These are phyloP conservation scores for Melanostoma mellinum DNA, from an alignment of 2,888 invertebrate genomes.

Conservation along the genomic window DNA sequence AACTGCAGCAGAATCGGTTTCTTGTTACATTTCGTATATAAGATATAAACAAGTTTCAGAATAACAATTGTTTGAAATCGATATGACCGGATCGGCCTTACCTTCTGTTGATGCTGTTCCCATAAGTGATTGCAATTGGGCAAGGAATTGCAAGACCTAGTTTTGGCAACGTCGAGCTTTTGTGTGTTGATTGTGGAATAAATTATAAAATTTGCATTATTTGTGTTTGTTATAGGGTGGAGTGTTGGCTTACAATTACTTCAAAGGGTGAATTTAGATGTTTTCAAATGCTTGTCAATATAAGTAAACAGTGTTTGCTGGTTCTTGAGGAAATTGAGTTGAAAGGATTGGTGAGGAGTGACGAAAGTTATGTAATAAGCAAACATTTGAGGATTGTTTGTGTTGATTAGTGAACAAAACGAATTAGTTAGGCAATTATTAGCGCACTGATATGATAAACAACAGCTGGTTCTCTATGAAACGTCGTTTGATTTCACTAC, in stretches of 20 bases:
- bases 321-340: no score
- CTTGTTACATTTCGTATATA: neutral
- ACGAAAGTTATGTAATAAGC: no score
- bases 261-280: neutral
- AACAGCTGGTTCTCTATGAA: no score
- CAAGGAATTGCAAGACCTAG: neutral
- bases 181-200: neutral
- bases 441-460: no score
- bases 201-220: slow-evolving; percentile 16
- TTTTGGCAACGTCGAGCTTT: neutral
- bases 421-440: no score
- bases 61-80: slow-evolving; percentile 28
- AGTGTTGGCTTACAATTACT: neutral
- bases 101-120: neutral
- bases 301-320: no score
- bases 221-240: neutral
- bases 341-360: no score
- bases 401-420: no score
- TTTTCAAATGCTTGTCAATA: neutral
- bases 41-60: neutral
- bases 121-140: slow-evolving; percentile 24
- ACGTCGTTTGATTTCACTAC: no score
- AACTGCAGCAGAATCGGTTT: slow-evolving; percentile 13
- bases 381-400: no score
- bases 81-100: slow-evolving; percentile 3